Base-by-base conservation (phyloP, 2,888 invertebrate genomes). In the Biston stratarius region DNA sequence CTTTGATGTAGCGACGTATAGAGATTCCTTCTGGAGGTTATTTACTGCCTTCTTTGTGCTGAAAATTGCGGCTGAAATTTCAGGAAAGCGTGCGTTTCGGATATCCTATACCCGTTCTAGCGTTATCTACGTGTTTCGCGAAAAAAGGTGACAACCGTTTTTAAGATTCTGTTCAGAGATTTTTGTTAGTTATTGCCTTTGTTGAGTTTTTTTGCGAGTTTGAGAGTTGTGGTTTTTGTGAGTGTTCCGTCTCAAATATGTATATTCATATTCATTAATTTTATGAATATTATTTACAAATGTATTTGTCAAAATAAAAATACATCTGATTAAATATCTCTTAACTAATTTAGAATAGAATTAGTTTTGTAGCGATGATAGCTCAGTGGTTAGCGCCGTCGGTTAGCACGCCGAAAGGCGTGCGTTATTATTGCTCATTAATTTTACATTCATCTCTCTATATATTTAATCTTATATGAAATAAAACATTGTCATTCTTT, bases 51-150 rank as follows among this genome's bases (percentile, higher is more conserved):
- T 65, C 69, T 61, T 69, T 65, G 69, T 62, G 65, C 24, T 52
- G 63, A 55, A 58, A 61, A 69, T 73, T 64, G 64, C 58, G 69
- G 60, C 48, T 67, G 70, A 73, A 71, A 67, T 70, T 70, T 71
- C 69, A 69, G 57, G 72, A 72, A 69, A 63, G 64, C 66, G 61
- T 57, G 65, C 52, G 71, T 33, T 64, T 68, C 70, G 70, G 73
- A 74, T 72, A 69, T 72, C 72, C 70, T 72, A 53, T 57, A 64
- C 70, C 51, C 63, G 57, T 56, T 64, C 44, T 1, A 44, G 58
- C 42, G 67, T 51, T 68, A 64, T 68, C 63, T 59, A 51, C 49
- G 61, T 45, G 57, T 44, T 33, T 42, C 9, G 36, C 42, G 51
- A 51, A 14, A 10, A 56, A 45, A 61, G 45, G 51, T 7, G 44